Percentiles rank a stretch among this genome's conserved stretches.
Evolutionary conservation across 2,113 vertebrate species (phyloP).

Genomic region (Deroptyus accipitrinus): DNA sequence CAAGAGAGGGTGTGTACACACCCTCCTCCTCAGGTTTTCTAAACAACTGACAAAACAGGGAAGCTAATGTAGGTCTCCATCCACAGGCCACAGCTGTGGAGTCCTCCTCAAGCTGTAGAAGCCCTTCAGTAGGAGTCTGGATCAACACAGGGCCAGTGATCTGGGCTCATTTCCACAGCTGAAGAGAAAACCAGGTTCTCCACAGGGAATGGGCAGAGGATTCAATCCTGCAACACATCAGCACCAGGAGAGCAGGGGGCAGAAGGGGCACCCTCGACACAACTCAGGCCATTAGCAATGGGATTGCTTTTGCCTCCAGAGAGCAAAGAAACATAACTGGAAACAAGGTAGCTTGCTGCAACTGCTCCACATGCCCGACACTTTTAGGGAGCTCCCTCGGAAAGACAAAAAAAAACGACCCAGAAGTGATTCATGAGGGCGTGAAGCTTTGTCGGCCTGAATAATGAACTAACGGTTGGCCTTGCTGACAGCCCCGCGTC

Average conservation of each 20-base stretch:
- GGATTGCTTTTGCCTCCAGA: constrained; percentile 3
- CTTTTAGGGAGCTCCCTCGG: constrained; percentile 1
- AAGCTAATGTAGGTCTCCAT: neutral
- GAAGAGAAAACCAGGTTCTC: neutral
- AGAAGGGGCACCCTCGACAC: neutral
- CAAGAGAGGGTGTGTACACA: neutral
- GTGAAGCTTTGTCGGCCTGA: constrained; percentile 47
- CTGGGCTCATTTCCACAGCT: neutral
- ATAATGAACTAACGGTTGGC: constrained; percentile 62
- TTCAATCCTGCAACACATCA: neutral
- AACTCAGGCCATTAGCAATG: neutral
- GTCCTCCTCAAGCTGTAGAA: neutral
- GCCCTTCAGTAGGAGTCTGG: neutral
- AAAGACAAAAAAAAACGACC: neutral
- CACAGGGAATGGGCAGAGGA: neutral
- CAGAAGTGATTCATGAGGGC: neutral
- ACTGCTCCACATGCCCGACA: neutral
- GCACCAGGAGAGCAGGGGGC: neutral
- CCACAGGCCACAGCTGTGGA: neutral
- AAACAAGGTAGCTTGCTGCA: neutral
- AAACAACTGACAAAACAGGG: neutral
- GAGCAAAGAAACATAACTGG: neutral
- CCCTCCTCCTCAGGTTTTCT: neutral
- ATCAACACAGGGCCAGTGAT: neutral
- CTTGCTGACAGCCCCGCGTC: constrained; percentile 37